Evolutionary conservation across 2,888 invertebrate species (phyloP).

Genomic region (Axea sp.): DNA sequence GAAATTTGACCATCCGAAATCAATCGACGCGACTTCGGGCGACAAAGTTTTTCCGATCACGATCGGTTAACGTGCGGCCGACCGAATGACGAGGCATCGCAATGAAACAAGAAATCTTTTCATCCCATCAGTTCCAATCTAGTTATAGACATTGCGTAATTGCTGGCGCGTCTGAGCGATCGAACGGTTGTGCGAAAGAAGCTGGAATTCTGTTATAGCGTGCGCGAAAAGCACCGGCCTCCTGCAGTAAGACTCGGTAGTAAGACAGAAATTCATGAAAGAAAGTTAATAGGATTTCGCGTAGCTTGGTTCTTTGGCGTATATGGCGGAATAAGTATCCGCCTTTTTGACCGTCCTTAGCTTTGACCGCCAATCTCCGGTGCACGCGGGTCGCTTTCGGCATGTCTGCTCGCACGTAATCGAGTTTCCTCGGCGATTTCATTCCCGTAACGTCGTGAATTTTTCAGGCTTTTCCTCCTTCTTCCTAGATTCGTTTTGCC

Average conservation of each 20-base stretch:
- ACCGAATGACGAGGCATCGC: too few species aligned
- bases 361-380: constrained; percentile 41
- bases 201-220: constrained; percentile 13
- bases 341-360: constrained; percentile 47
- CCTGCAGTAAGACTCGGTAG: constrained; percentile 27
- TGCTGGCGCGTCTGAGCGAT: constrained; percentile 9
- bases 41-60: too few species aligned
- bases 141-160: constrained; percentile 34
- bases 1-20: too few species aligned
- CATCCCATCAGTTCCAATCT: too few species aligned
- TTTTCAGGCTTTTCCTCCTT: constrained; percentile 53
- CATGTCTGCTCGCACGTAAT: constrained; percentile 50
- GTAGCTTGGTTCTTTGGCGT: constrained; percentile 26
- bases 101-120: too few species aligned
- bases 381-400: constrained; percentile 40
- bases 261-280: constrained; percentile 51
- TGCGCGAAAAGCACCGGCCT: constrained; percentile 13
- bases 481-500: constrained; percentile 57
- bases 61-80: too few species aligned
- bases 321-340: constrained; percentile 27
- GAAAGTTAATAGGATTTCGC: constrained; percentile 57
- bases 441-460: constrained; percentile 60
- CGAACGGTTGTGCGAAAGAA: neutral
- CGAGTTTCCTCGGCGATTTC: constrained; percentile 58
- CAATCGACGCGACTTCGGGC: too few species aligned